Conservation (phyloP, 1,140 invertebrate genomes). For the Scaptomyza graminum region DNA sequence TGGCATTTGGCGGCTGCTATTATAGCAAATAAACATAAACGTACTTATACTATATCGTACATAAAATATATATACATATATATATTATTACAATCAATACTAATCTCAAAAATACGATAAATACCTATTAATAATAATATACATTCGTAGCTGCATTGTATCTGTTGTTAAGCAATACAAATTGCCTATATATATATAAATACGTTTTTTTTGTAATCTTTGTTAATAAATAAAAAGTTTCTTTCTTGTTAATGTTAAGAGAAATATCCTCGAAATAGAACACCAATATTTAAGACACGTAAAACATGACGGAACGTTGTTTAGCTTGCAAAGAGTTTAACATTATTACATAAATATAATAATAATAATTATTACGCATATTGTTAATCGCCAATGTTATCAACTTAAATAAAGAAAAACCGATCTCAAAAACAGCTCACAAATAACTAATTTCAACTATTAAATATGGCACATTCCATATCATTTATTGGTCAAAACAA, state of each 20-base stretch:
- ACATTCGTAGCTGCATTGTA: conserved; percentile 1
- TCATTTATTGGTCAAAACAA: conserved; percentile 29
- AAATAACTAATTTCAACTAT: neutral
- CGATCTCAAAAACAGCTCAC: conserved; percentile 35
- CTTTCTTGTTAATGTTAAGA: conserved; percentile 33
- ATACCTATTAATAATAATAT: conserved; percentile 5
- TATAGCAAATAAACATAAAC: conserved; percentile 21
- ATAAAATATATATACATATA: neutral
- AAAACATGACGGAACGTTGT: conserved; percentile 34
- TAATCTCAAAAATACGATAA: conserved; percentile 9
- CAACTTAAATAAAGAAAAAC: conserved; percentile 55
- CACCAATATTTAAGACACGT: conserved; percentile 45
- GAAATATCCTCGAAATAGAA: conserved; percentile 25
- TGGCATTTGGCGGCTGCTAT: conserved; percentile 48
- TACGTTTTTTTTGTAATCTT: conserved; percentile 2
- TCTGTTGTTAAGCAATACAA: conserved; percentile 12
- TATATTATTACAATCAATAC: conserved; percentile 9
- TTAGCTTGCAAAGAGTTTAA: conserved; percentile 52
- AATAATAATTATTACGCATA: conserved; percentile 40
- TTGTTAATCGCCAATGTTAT: conserved; percentile 71
- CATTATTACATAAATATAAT: conserved; percentile 30
- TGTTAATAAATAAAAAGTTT: conserved; percentile 15
- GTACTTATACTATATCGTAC: neutral
- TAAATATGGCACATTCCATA: conserved; percentile 2
- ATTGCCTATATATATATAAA: neutral